Percentiles rank a stretch among this genome's conserved stretches.
Evolutionary conservation across 2,797 vertebrate species (phyloP).

Genomic region (Harpagifer antarcticus): DNA sequence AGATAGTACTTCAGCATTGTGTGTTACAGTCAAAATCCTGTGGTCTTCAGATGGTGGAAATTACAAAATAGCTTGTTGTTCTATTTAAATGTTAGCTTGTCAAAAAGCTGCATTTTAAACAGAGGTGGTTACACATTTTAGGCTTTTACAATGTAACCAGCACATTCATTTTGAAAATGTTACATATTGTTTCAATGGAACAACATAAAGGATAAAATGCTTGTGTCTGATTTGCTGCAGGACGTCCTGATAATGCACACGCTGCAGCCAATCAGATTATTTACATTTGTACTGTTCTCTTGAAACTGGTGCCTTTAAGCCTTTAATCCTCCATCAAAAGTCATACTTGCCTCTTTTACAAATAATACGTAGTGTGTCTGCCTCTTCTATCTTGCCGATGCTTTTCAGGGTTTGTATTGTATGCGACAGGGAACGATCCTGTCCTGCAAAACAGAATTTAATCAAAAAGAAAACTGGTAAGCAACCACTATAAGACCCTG

Average conservation of each 20-base stretch:
- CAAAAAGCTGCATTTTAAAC: too few species aligned
- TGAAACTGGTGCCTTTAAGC: neutral
- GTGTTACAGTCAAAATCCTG: neutral
- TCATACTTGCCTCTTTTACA: constrained; percentile 68
- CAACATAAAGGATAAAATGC: too few species aligned
- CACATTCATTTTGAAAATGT: too few species aligned
- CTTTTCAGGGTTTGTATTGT: constrained; percentile 56
- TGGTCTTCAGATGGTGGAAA: neutral
- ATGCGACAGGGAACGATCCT: constrained; percentile 41
- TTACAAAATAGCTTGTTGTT: neutral
- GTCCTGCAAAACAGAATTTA: constrained; percentile 53
- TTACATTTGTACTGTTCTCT: too few species aligned
- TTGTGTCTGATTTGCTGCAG: too few species aligned
- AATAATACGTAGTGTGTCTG: constrained; percentile 30
- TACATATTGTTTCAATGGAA: too few species aligned
- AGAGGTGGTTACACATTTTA: neutral
- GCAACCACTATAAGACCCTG: neutral
- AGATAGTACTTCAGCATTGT: neutral
- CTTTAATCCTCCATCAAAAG: too few species aligned
- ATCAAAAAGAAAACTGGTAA: neutral
- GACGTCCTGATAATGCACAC: neutral
- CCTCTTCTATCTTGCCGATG: constrained; percentile 43
- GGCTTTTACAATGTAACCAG: too few species aligned
- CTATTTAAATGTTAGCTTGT: too few species aligned
- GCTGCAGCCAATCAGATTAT: neutral